Evolutionary conservation across 2,113 vertebrate species (phyloP), one percentile per base, ranked within the genome.

Genomic region (Noturus placidus): DNA sequence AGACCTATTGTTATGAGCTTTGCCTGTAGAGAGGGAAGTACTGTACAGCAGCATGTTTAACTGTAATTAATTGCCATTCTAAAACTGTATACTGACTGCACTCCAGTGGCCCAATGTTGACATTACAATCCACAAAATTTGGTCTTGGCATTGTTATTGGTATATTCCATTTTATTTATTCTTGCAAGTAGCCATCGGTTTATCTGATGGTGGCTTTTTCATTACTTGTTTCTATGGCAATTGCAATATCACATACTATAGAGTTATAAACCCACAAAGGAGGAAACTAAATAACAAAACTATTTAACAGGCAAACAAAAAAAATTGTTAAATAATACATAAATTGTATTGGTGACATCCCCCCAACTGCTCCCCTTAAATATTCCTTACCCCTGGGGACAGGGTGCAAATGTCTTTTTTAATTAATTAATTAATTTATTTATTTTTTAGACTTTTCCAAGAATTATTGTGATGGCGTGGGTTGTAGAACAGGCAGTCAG

Each of bases 11-110:
- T 74, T 42, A 20, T 76, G 20, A 59, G 14, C 11, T 74, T 59
- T 42, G 67, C 25, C 35, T 50, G 15, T 20, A 59, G 84, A 17
- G 14, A 61, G 30, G 15, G 52, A 59, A 3, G 10, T 78, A 25
- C 19, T 77, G 27, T 57, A 76, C 56, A 30, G 4, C 6, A 35
- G 13, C 46, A 8, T 7, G 33, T 65, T 67, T 46, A n/a, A 50
- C 38, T 13, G 27, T 38, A 22, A n/a, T 78, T 0, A 20, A n/a
- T 8, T 46, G 5, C 59, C 56, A 13, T 54, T 59, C 42, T 1
- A 3, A 38, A 81, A 50, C 69, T 86, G 61, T 69, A 80, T 77
- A 79, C 9, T 35, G 85, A 56, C 59, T 52, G 85, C 61, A 52
- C 76, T 80, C 85, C 6, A 86, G 77, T 80, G 85, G 76, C 61